phyloP scores from a whole-genome alignment of 1,140 invertebrate genomes.

The Bombus picipes region DNA sequence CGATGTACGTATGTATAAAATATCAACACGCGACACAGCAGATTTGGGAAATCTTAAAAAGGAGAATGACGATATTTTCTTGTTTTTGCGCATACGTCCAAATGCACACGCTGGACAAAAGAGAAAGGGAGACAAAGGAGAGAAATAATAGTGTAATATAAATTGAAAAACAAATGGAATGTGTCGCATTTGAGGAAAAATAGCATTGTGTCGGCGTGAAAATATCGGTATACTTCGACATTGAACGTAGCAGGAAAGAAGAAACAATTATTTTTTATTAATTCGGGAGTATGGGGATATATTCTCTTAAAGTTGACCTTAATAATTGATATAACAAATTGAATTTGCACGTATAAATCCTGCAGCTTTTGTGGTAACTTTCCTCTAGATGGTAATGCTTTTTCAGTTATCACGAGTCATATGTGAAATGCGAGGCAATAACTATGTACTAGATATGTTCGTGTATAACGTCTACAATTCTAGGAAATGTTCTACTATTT shows the following conservation, averaged over 20 bases:
- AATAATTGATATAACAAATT: conserved; percentile 9
- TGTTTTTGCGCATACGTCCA: neutral
- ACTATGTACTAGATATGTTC: no score
- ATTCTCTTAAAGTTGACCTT: neutral
- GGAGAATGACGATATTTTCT: neutral
- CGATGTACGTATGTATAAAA: neutral
- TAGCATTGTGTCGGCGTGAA: neutral
- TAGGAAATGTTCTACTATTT: neutral
- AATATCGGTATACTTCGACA: neutral
- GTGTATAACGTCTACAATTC: neutral
- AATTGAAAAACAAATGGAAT: conserved; percentile 29
- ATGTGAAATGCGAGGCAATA: neutral
- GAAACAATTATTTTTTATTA: neutral
- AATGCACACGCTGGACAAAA: neutral
- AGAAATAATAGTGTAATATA: neutral
- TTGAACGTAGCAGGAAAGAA: neutral
- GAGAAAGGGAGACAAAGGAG: neutral
- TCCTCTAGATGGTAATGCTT: neutral
- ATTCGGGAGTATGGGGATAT: neutral
- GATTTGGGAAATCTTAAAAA: neutral
- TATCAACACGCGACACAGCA: neutral
- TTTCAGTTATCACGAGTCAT: neutral
- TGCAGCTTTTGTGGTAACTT: neutral
- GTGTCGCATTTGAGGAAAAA: neutral
- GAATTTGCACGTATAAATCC: neutral